A percentile compares a stretch with the other conserved stretches of the same genome.
Conservation (phyloP, 2,888 invertebrate species). For the Eupithecia exiguata region DNA sequence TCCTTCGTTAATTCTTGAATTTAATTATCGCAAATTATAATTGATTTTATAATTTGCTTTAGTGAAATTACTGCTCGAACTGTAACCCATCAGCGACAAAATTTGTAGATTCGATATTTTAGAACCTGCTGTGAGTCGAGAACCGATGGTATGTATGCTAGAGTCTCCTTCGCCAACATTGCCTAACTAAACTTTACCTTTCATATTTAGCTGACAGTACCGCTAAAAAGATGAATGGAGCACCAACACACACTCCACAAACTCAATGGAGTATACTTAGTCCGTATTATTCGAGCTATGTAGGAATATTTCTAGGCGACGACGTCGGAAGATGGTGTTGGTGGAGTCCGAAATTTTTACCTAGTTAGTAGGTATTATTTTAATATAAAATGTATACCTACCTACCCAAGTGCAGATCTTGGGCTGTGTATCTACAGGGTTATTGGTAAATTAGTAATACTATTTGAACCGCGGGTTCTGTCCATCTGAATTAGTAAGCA, state of each 20-base stretch:
- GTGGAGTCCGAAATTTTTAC: neutral
- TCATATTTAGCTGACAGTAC: slow-evolving; percentile 28
- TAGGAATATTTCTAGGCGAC: neutral
- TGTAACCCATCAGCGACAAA: neutral
- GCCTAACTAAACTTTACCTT: slow-evolving; percentile 26
- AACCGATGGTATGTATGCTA: slow-evolving; percentile 22
- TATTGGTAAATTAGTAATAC: too few species aligned
- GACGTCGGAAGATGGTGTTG: neutral
- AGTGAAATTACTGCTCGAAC: neutral
- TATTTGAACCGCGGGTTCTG: too few species aligned
- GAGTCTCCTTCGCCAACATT: slow-evolving; percentile 27
- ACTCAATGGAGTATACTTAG: slow-evolving; percentile 7
- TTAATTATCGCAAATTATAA: too few species aligned
- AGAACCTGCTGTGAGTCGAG: slow-evolving; percentile 2
- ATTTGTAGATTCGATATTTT: neutral
- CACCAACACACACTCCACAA: slow-evolving; percentile 23
- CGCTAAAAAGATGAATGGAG: slow-evolving; percentile 38
- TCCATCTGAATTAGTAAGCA: neutral
- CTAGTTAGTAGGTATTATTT: too few species aligned
- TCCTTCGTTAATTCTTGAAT: neutral
- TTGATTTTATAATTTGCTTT: too few species aligned
- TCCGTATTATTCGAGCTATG: neutral
- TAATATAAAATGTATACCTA: too few species aligned
- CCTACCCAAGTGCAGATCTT: too few species aligned
- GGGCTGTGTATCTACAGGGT: too few species aligned